Percentiles rank a stretch among this genome's conserved stretches.
phyloP scores from a whole-genome alignment of 2,888 invertebrate species.

The Agrotis exclamationis region DNA sequence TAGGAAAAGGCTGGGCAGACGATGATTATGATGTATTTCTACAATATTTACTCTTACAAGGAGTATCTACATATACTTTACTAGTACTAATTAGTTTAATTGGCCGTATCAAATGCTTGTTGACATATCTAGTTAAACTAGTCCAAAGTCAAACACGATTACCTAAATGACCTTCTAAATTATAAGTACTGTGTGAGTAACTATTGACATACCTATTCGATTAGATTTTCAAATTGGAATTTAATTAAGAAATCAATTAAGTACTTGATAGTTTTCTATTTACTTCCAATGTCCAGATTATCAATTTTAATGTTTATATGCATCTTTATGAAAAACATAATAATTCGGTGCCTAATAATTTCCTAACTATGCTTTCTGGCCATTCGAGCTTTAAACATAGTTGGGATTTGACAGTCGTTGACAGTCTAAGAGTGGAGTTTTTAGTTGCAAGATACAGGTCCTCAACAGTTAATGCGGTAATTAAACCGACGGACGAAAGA shows the following conservation, averaged over 20 bases:
- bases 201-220: background rate
- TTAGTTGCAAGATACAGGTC: no score
- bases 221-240: slow-evolving; percentile 5
- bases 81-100: background rate
- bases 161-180: background rate
- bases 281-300: background rate
- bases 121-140: background rate
- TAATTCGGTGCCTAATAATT: background rate
- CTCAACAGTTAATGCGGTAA: no score
- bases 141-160: slow-evolving; percentile 3
- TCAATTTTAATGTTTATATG: background rate
- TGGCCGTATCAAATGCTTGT: background rate
- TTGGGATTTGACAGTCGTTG: no score
- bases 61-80: no score
- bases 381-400: no score
- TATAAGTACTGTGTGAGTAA: background rate
- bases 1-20: no score
- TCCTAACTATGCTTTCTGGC: background rate
- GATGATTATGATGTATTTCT: no score
- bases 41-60: no score
- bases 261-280: background rate
- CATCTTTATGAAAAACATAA: no score
- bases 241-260: slow-evolving; percentile 4
- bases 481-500: no score
- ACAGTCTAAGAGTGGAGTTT: no score